Base-by-base conservation (phyloP, 2,888 invertebrate genomes). In the Sepiola atlantica region DNA sequence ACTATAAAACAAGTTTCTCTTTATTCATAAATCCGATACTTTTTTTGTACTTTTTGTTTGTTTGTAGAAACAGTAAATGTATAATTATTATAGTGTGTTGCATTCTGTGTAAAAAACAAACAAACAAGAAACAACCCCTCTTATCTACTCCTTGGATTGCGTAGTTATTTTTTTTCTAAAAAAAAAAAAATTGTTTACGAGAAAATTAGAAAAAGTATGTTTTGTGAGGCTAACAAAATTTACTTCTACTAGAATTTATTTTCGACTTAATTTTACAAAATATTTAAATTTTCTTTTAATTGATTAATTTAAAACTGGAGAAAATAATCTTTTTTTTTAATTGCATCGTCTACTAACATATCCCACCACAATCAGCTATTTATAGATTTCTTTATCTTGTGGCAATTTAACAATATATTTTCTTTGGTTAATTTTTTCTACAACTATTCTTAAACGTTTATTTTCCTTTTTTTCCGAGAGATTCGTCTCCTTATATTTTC, bases 91-190 rank as follows among this genome's bases (percentile, higher is more conserved):
- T 90, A n/a, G 21, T 10, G 28, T 92, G n/a, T 18, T 77, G n/a
- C 18, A n/a, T 77, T 77, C 77, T 32, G 28, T n/a, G 77, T 77
- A n/a, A 12, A n/a, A 77, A 21, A n/a, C n/a, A n/a, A n/a, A n/a
- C n/a, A n/a, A n/a, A n/a, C n/a, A n/a, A n/a, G n/a, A n/a, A 45
- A 45, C 45, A 45, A 8, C 2, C 45, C 8, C 4, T 45, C 45
- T 77, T n/a, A 77, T 77, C n/a, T 77, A n/a, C 77, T n/a, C n/a
- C n/a, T n/a, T 77, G 32, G n/a, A 77, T 77, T 77, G n/a, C 77
- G n/a, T 77, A n/a, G 77, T 77, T 28, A 6, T 61, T 77, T n/a
- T 12, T 12, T 77, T n/a, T 77, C 45, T 45, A 45, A 45, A 45
- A 8, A 45, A 45, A 45, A 45, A n/a, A n/a, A n/a, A 77, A n/a